phyloP scores from a whole-genome alignment of 2,888 invertebrate species.

The Hypselothyrea guttata region DNA sequence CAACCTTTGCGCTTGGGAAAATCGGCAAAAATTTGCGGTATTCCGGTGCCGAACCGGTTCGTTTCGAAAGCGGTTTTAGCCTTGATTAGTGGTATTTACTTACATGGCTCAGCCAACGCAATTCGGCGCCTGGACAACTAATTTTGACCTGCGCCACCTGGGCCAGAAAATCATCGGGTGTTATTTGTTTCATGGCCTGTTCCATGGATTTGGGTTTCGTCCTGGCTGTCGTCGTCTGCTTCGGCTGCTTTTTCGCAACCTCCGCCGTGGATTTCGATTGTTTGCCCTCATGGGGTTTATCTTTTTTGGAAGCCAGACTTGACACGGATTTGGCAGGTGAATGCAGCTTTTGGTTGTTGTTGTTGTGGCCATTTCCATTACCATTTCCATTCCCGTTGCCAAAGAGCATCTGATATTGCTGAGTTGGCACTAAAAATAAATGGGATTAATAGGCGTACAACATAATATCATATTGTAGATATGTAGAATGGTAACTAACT shows the following conservation, averaged over 20 bases:
- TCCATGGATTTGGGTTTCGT: conserved; percentile 78
- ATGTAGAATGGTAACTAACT: too few species aligned
- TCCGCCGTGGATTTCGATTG: conserved; percentile 18
- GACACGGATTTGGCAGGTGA: conserved; percentile 65
- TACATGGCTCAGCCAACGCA: conserved; percentile 88
- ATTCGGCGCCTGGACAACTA: conserved; percentile 88
- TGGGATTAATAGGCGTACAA: too few species aligned
- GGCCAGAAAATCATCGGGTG: conserved; percentile 84
- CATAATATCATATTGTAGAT: too few species aligned
- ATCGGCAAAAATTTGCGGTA: too few species aligned
- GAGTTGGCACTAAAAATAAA: conserved; percentile 87
- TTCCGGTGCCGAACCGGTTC: too few species aligned
- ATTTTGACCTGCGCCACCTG: conserved; percentile 85
- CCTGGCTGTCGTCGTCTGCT: background rate
- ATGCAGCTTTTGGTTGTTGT: conserved; percentile 39
- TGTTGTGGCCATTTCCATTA: too few species aligned
- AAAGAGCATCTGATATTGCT: conserved; percentile 86
- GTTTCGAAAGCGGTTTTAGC: too few species aligned
- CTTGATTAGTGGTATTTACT: conserved; percentile 66
- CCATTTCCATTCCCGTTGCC: too few species aligned
- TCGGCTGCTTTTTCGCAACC: conserved; percentile 18
- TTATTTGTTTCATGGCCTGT: conserved; percentile 82
- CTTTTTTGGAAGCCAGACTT: conserved; percentile 47
- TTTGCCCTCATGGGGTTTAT: conserved; percentile 38
- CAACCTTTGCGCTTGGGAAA: too few species aligned